Evolutionary conservation across 2,888 invertebrate species (phyloP).

Genomic region (Epirrhoe alternata): DNA sequence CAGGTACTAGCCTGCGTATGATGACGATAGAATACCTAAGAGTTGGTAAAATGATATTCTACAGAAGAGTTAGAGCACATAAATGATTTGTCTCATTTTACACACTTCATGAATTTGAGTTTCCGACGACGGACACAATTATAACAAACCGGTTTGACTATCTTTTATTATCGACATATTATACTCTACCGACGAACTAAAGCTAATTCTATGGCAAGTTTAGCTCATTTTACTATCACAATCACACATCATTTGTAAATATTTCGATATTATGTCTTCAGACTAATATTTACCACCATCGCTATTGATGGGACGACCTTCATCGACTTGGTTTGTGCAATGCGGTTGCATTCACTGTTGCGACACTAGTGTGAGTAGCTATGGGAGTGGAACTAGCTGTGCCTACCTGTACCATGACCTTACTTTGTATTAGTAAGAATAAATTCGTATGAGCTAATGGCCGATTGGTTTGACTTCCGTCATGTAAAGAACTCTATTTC

Average conservation of each 20-base stretch:
- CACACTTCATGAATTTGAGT: no score
- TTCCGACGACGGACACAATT: no score
- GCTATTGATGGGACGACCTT: constrained; percentile 45
- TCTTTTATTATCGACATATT: not conserved
- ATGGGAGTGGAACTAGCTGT: constrained; percentile 24
- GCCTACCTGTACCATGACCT: constrained; percentile 15
- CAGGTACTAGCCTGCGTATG: no score
- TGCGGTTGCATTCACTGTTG: constrained; percentile 65
- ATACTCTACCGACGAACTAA: not conserved
- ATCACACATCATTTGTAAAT: not conserved
- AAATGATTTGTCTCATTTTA: no score
- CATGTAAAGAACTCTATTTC: no score
- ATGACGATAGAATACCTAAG: no score
- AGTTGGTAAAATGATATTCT: no score
- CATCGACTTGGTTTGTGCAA: constrained; percentile 61
- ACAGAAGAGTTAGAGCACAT: no score
- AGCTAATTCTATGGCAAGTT: not conserved
- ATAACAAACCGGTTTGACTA: no score
- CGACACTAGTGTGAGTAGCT: constrained; percentile 37
- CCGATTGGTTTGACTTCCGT: no score
- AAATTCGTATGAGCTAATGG: no score
- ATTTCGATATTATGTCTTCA: not conserved
- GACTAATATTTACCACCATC: constrained; percentile 15
- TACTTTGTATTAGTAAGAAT: not conserved
- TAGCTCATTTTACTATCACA: not conserved